These are phyloP conservation scores for Alloplasta piceator DNA, from an alignment of 2,888 invertebrate genomes.

Conservation along the genomic window DNA sequence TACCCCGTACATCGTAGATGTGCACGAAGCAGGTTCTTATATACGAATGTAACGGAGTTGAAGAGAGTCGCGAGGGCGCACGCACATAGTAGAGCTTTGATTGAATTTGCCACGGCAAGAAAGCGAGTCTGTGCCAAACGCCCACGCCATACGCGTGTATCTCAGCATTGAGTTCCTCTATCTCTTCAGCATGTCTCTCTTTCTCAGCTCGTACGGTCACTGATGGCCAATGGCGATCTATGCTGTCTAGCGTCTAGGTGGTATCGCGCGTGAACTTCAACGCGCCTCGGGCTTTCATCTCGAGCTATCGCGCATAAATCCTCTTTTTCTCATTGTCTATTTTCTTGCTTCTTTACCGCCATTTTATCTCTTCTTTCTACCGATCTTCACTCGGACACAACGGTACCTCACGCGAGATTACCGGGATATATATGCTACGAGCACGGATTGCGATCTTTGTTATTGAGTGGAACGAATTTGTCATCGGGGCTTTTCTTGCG, in stretches of 20 bases:
- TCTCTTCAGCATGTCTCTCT: constrained; percentile 41
- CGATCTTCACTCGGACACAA: constrained; percentile 13
- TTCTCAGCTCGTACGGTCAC: constrained; percentile 11
- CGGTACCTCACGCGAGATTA: constrained; percentile 29
- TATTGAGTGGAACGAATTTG: constrained; percentile 13
- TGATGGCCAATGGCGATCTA: constrained; percentile 39
- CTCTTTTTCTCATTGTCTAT: constrained; percentile 28
- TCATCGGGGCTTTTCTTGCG: not conserved
- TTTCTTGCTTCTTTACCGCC: constrained; percentile 11
- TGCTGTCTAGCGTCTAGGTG: not conserved
- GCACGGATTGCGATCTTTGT: constrained; percentile 23
- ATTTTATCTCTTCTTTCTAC: constrained; percentile 11
- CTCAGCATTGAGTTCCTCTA: constrained; percentile 49
- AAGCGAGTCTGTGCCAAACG: constrained; percentile 49
- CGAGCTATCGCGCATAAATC: constrained; percentile 53
- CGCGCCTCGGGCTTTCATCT: constrained; percentile 54
- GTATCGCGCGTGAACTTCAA: constrained; percentile 36
- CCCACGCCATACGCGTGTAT: constrained; percentile 60
- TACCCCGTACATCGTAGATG: constrained; percentile 1
- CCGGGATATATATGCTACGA: not conserved
- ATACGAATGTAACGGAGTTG: constrained; percentile 61
- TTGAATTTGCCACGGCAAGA: constrained; percentile 79
- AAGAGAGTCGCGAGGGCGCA: constrained; percentile 47
- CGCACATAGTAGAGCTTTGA: constrained; percentile 75
- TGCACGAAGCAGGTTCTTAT: constrained; percentile 34